These are phyloP conservation scores for Hypothenemus hampei DNA, from an alignment of 1,140 invertebrate genomes.

Conservation along the genomic window DNA sequence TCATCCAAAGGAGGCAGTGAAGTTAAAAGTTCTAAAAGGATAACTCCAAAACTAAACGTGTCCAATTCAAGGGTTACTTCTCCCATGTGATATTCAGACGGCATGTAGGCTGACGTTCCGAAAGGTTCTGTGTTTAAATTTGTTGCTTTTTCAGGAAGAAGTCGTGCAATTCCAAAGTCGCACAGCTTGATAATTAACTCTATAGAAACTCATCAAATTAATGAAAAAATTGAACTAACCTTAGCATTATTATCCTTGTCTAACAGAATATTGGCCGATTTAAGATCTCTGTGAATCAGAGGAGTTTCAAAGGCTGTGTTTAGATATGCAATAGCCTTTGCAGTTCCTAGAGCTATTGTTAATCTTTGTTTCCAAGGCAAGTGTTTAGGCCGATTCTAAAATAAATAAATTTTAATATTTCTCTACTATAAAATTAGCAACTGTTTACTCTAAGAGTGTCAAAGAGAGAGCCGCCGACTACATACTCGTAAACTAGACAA, in stretches of 20 bases:
- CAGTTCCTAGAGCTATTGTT: slow-evolving; percentile 56
- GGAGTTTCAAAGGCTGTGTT: slow-evolving; percentile 53
- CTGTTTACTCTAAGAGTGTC: slow-evolving; percentile 50
- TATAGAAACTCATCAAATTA: slow-evolving; percentile 66
- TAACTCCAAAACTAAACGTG: slow-evolving; percentile 73
- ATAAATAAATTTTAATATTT: neutral
- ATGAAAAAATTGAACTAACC: slow-evolving; percentile 40
- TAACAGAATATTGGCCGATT: slow-evolving; percentile 70
- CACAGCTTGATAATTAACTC: slow-evolving; percentile 57
- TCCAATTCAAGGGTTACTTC: slow-evolving; percentile 70
- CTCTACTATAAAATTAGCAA: neutral
- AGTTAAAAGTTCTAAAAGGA: slow-evolving; percentile 65
- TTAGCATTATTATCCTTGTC: slow-evolving; percentile 59
- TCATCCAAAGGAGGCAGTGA: slow-evolving; percentile 58
- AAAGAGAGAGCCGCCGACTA: slow-evolving; percentile 63
- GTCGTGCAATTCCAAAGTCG: slow-evolving; percentile 67
- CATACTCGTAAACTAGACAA: slow-evolving; percentile 66
- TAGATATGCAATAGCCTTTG: slow-evolving; percentile 58
- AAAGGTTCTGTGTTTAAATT: slow-evolving; percentile 53
- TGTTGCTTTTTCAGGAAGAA: slow-evolving; percentile 49
- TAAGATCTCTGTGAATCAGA: slow-evolving; percentile 70
- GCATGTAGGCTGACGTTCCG: slow-evolving; percentile 71
- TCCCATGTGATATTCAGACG: slow-evolving; percentile 62
- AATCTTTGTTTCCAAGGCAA: slow-evolving; percentile 52
- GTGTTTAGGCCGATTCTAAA: slow-evolving; percentile 10